These are phyloP conservation scores for Tetragonula clypearis DNA, from an alignment of 1,140 invertebrate genomes.

Conservation along the genomic window DNA sequence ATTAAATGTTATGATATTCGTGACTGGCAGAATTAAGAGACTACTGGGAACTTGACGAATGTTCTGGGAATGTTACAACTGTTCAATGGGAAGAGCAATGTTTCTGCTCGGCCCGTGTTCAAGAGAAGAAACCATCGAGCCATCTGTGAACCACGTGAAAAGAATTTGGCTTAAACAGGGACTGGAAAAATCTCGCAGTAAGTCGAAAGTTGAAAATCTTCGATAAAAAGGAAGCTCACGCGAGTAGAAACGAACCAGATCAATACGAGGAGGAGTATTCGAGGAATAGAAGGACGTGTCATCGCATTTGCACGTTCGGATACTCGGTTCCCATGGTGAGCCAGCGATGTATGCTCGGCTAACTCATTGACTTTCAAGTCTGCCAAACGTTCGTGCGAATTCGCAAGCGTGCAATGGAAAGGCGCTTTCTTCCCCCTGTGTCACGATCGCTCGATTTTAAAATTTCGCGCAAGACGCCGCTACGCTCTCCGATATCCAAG, in stretches of 20 bases:
- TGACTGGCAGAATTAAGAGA: neutral
- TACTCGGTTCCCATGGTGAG: neutral
- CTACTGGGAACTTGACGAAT: no score
- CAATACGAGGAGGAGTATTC: no score
- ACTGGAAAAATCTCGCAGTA: no score
- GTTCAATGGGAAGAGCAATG: no score
- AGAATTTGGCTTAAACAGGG: neutral
- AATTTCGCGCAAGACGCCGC: neutral
- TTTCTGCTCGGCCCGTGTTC: no score
- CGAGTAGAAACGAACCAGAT: neutral
- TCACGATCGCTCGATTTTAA: neutral
- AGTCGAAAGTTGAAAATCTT: no score
- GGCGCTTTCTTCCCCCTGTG: neutral
- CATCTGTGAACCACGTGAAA: neutral
- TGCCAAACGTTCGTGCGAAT: conserved; percentile 25
- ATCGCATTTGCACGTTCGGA: neutral
- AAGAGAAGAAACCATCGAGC: neutral
- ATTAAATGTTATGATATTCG: neutral
- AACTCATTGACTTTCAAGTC: conserved; percentile 39
- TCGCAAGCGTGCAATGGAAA: conserved; percentile 16
- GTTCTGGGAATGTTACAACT: no score
- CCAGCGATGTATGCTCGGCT: conserved; percentile 23
- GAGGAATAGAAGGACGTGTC: neutral
- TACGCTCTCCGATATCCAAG: no score
- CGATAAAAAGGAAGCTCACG: neutral